Evolutionary conservation across 1,140 invertebrate genomes (phyloP).

Genomic region (Meloidogyne chitwoodi): DNA sequence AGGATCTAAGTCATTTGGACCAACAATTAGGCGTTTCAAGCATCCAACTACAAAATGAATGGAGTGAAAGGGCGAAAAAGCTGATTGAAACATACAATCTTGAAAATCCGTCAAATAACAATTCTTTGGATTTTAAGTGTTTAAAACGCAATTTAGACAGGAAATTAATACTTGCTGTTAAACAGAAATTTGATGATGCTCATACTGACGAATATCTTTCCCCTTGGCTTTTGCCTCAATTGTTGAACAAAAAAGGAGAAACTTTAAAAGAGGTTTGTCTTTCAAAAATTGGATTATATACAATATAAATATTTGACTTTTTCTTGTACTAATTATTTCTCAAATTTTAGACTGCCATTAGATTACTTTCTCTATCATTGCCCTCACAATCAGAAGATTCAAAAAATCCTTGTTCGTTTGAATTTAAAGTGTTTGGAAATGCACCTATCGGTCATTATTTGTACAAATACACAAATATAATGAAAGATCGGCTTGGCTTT

Average conservation of each 20-base stretch:
- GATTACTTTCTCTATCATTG: constrained; percentile 27
- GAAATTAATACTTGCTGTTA: constrained; percentile 49
- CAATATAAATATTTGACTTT: no score
- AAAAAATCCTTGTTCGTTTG: constrained; percentile 14
- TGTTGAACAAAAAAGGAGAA: constrained; percentile 44
- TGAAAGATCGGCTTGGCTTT: constrained; percentile 18
- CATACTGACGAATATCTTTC: constrained; percentile 19
- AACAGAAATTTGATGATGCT: constrained; percentile 37
- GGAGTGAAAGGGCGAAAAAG: constrained; percentile 29
- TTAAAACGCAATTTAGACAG: constrained; percentile 32
- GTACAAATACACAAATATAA: constrained; percentile 20
- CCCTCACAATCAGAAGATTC: neutral
- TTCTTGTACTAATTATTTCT: no score
- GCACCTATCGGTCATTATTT: constrained; percentile 37
- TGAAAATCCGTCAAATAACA: constrained; percentile 6
- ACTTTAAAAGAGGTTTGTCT: constrained; percentile 45
- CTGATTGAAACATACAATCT: constrained; percentile 30
- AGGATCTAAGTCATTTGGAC: constrained; percentile 55
- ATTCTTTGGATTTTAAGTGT: constrained; percentile 16
- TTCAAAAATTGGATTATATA: neutral
- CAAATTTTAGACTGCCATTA: constrained; percentile 51
- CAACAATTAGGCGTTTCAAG: constrained; percentile 49
- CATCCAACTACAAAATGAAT: constrained; percentile 41
- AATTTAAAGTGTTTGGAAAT: constrained; percentile 38
- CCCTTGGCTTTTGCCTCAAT: constrained; percentile 51